These are phyloP conservation scores for Lepidostoma basale DNA, from an alignment of 1,140 invertebrate genomes.

Conservation along the genomic window DNA sequence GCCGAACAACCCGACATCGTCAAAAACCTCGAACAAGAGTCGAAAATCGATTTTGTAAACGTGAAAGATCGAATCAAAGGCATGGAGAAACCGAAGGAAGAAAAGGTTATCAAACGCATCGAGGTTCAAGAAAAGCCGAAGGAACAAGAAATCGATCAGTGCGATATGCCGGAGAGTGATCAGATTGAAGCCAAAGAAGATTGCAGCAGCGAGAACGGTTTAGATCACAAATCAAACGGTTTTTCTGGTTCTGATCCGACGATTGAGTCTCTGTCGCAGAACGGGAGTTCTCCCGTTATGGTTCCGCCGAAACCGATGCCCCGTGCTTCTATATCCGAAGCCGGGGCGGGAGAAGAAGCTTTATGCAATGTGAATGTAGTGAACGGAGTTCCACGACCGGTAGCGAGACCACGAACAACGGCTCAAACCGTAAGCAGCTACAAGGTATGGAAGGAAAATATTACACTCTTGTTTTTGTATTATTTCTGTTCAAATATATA, in stretches of 20 bases:
- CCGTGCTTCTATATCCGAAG: constrained; percentile 59
- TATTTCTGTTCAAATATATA: constrained; percentile 38
- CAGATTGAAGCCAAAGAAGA: constrained; percentile 32
- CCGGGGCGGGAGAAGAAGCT: constrained; percentile 53
- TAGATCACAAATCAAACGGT: constrained; percentile 42
- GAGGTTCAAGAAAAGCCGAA: constrained; percentile 50
- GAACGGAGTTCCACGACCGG: constrained; percentile 68
- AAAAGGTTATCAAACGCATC: constrained; percentile 53
- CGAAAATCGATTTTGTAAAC: constrained; percentile 59
- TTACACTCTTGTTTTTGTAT: constrained; percentile 35
- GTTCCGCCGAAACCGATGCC: constrained; percentile 78
- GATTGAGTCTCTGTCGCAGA: constrained; percentile 21
- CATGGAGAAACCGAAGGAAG: constrained; percentile 55
- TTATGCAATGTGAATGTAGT: constrained; percentile 40
- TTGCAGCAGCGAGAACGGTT: constrained; percentile 44
- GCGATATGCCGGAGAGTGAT: constrained; percentile 41
- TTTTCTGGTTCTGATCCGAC: constrained; percentile 21
- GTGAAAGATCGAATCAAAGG: constrained; percentile 61
- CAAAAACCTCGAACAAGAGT: constrained; percentile 52
- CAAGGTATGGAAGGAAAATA: constrained; percentile 63
- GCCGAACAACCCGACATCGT: constrained; percentile 46
- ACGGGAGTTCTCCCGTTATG: constrained; percentile 42
- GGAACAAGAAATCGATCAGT: constrained; percentile 31
- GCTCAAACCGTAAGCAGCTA: constrained; percentile 64
- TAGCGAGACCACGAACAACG: constrained; percentile 74